Conservation (phyloP, 2,797 vertebrate species). For the Varecia variegata region DNA sequence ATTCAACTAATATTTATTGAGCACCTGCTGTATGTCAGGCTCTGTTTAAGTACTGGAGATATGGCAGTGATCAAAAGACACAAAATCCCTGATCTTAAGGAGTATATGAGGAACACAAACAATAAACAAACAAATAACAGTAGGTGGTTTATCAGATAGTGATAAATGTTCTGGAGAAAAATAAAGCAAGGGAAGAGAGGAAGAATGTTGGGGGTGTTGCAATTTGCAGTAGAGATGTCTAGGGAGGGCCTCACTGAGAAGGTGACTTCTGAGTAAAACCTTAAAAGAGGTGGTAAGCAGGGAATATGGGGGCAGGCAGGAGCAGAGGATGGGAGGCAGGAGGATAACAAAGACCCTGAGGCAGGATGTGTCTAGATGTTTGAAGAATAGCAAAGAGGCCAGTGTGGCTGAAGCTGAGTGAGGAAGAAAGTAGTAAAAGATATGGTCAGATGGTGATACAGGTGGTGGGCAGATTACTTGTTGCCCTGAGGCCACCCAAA, state of each 20-base stretch:
- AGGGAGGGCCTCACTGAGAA: not conserved
- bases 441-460: rapidly evolving
- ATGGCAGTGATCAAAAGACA: not conserved
- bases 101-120: not conserved
- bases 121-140: not conserved
- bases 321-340: not conserved
- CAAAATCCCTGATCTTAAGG: not conserved
- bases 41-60: not conserved
- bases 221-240: not conserved
- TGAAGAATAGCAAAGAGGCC: not conserved
- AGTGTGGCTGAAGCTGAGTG: not conserved
- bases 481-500: not conserved
- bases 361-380: not conserved
- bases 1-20: not conserved
- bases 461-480: rapidly evolving
- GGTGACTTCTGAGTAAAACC: not conserved
- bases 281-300: not conserved
- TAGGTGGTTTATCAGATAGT: not conserved
- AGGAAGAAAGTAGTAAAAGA: not conserved
- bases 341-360: not conserved
- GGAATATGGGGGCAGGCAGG: not conserved
- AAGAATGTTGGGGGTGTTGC: not conserved
- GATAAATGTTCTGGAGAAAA: not conserved
- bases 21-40: not conserved
- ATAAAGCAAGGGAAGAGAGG: not conserved